Evolutionary conservation across 2,888 invertebrate species (phyloP).

Genomic region (Timema cristinae): DNA sequence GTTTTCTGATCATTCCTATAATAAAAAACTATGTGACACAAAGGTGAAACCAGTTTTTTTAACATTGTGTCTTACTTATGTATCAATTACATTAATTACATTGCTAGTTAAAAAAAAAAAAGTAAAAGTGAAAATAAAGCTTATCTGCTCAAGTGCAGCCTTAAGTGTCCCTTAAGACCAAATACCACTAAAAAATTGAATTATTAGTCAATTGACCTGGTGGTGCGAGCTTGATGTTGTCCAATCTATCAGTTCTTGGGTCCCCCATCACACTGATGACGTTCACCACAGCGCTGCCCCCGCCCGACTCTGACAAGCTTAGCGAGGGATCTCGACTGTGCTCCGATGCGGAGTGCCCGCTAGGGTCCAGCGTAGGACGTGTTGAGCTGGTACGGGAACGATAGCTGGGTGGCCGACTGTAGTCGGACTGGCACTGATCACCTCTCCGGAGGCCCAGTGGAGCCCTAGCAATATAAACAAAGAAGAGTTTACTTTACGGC

Average conservation of each 20-base stretch:
- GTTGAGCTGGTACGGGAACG: conserved; percentile 54
- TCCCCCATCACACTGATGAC: conserved; percentile 42
- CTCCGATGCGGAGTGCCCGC: conserved; percentile 43
- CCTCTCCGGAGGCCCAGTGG: conserved; percentile 37
- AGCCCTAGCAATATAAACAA: conserved; percentile 40
- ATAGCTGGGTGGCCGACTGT: conserved; percentile 79
- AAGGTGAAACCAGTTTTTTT: too few relatives aligned
- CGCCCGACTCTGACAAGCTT: conserved; percentile 40
- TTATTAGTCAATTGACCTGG: neutral
- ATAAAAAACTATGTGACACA: too few relatives aligned
- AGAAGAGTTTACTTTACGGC: neutral
- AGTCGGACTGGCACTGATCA: conserved; percentile 52
- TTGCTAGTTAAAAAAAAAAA: too few relatives aligned
- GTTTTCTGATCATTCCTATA: too few relatives aligned
- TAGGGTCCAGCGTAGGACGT: conserved; percentile 38
- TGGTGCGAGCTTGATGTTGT: conserved; percentile 44
- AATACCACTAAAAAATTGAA: too few relatives aligned
- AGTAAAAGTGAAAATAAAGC: too few relatives aligned
- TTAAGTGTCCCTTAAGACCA: too few relatives aligned
- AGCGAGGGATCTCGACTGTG: conserved; percentile 53
- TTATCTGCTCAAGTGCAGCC: too few relatives aligned
- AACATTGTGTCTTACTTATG: too few relatives aligned
- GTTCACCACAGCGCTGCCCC: conserved; percentile 48
- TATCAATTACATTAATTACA: too few relatives aligned
- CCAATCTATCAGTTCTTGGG: conserved; percentile 47